Base-by-base conservation (phyloP, 1,140 invertebrate species). In the Drosophila funebris region DNA sequence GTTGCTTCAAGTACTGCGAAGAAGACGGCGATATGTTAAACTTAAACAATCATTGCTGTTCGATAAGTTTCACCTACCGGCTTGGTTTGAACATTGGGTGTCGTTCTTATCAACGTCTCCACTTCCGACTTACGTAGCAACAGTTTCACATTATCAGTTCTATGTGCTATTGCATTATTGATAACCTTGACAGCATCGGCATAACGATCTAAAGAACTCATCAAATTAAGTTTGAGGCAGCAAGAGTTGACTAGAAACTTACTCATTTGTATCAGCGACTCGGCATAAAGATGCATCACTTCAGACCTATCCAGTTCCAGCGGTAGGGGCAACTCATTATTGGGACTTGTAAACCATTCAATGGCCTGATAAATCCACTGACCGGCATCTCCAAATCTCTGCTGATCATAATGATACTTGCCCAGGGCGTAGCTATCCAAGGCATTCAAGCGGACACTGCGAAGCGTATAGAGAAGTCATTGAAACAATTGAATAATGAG, bases 101-200 rank as follows among this genome's bases (percentile, higher is more conserved):
- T 92, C 95, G 90, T 92, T 92, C 76, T 93, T 93, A 73, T 91
- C 78, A 79, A 24, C 3, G 68, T 69, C 50, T 85, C 73, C 14
- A 97, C 93, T 75, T 94, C 94, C 77, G 95, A 95, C 76, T 96
- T 94, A 90, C 97, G 98, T 87, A 80, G 95, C 94, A 29, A 92
- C 93, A 79, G 36, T 69, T 67, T 73, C 53, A 64, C 52, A 94
- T 75, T 79, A 33, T 77, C 14, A 31, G 52, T 63, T 20, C 53
- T 73, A 37, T 75, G 27, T 39, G 50, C 16, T 9, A 82, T 9
- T 43, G 84, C 78, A 24, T 67, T 69, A n/a, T 89, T 52, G 8
- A 90, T 37, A 46, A 85, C 73, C 50, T 52, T 52, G 0, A 85
- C n/a, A 14, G 89, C 88, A 62, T 90, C 84, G n/a, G 46, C 48